Base-by-base conservation (phyloP, 2,113 vertebrate genomes). In the Pongo pygmaeus region DNA sequence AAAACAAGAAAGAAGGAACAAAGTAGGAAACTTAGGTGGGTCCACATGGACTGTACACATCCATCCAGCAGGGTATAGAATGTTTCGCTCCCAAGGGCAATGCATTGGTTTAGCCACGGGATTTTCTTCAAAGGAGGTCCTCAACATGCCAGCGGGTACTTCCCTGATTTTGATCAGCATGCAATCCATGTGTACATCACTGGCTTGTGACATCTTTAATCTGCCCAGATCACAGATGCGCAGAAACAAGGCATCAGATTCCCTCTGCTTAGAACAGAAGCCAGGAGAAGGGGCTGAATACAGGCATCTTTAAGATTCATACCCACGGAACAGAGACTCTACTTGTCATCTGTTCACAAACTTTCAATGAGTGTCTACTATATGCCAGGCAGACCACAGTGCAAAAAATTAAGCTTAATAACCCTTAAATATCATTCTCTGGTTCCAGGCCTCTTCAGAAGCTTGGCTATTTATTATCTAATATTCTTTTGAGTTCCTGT, bases 21-120 rank as follows among this genome's bases (percentile, higher is more conserved):
- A 32, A 61, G 17, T 0, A 32, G 75, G 30, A 27, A 46, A 38
- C 8, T 32, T 5, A n/a, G 43, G 20, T 14, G 52, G 74, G 3
- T 9, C 25, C 5, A 16, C n/a, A 8, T 3, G 32, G 59, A 38
- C 38, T 0, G 30, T 9, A 38, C 43, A n/a, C 2, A 5, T 23
- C 16, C 5, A n/a, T 27, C 8, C 2, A 10, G 35, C 14, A 8
- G 10, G 5, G 5, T 7, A 1, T 0, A 48, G 13, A 83, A 32
- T 1, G 9, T 40, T 23, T 93, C 93, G 74, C 7, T 86, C 27
- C 67, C 32, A 8, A 17, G 22, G 46, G 6, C 20, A 23, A 64
- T 4, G 43, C 20, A 3, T 4, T 43, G 67, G 80, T 12, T 32
- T 35, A 23, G 67, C 35, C 16, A 14, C 2, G 40, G 59, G 30